Base-by-base conservation (phyloP, 2,888 invertebrate genomes). In the Prosapia bicincta region DNA sequence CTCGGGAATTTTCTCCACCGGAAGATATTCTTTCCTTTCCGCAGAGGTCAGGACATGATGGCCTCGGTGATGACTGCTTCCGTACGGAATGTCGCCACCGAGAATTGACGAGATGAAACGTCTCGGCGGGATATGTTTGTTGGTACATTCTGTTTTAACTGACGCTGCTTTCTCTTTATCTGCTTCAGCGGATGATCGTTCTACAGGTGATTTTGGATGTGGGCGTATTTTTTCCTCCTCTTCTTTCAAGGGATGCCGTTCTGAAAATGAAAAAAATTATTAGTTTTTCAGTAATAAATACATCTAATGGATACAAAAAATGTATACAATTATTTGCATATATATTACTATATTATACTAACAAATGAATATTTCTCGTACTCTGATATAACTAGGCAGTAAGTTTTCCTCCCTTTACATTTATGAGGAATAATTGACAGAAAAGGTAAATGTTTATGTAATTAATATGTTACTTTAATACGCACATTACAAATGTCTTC, bases 71-170 rank as follows among this genome's bases (percentile, higher is more conserved):
- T 91, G 90, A 81, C 91, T 87, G 81, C 93, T 92, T n/a, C 93
- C 93, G 81, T 94, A 94, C 3, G 94, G 94, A 66, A 92, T 88
- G 82, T 93, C 93, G 24, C 93, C 94, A 28, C 94, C 94, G 30
- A 93, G 88, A 82, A 93, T 93, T 24, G 93, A 93, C 25, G 93
- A 93, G 78, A 92, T 91, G 83, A 94, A 94, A 79, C 92, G 88
- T 66, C 90, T 85, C 0, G 90, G 89, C 38, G 89, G 75, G 20
- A 43, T 38, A 28, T 26, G 69, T 15, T 68, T 74, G 54, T 23
- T 32, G 9, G 26, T 66, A 15, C 30, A 66, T 20, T 28, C 43
- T 23, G 43, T 20, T 26, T 75, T 66, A 3, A 66, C n/a, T 9
- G 75, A 72, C 15, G 43, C 69, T 25, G 76, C n/a, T 66, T 76